Evolutionary conservation across 2,888 invertebrate genomes (phyloP), one percentile per base, ranked within the genome.

Genomic region (Leptinotarsa juncta): DNA sequence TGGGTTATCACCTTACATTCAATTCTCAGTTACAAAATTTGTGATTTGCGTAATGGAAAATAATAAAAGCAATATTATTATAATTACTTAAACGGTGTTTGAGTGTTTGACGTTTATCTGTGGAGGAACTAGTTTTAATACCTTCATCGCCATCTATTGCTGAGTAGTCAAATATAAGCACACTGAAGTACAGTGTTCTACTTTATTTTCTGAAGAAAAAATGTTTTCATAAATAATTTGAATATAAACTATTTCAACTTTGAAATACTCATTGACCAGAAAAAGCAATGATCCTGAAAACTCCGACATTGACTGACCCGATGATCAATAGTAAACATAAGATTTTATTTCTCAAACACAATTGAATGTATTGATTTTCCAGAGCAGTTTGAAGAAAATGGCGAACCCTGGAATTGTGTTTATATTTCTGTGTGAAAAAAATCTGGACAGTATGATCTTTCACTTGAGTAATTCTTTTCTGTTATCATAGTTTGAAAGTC

Each of bases 351-450:
- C 20, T 23, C 1, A 4, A 26, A 23, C 60, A 16, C 5, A 15
- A 60, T 42, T 3, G 16, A n/a, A 32, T 32, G 42, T 62, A 62
- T 62, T 14, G 62, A 62, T 62, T 62, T 62, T 62, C 62, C 42
- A 26, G 26, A 62, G n/a, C 42, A 62, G 62, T 42, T 10, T 3
- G 10, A 26, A 10, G 42, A 62, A 62, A 62, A 62, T 62, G 62
- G 62, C 62, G 62, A 62, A 32, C 15, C 16, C 15, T 3, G 62
- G n/a, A 26, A 62, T 26, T 16, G 16, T 62, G 62, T 62, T 42
- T n/a, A 5, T n/a, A 32, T 32, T 32, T 62, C 7, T 12, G 2
- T 7, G 32, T 62, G 62, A 18, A 32, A 26, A 5, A 32, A 32
- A n/a, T 32, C 16, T 42, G 15, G 62, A 15, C 32, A n/a, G 15